Evolutionary conservation across 2,113 vertebrate species (phyloP).

Genomic region (Brevimyrus niger): DNA sequence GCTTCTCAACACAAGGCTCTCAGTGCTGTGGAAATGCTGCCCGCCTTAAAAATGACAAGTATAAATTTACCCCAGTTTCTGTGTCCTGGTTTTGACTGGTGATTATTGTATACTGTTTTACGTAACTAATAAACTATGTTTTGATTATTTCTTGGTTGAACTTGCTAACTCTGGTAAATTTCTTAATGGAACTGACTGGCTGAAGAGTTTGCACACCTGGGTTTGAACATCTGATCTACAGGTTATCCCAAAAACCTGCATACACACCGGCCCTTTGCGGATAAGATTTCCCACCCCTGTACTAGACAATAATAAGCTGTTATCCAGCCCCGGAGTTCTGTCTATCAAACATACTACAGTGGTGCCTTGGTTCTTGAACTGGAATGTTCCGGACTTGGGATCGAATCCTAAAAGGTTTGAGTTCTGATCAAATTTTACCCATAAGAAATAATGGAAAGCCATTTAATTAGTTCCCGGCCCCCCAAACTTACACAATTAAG

Average conservation of each 20-base stretch:
- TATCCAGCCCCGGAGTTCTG: neutral
- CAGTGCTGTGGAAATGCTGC: conserved; percentile 37
- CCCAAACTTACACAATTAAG: no score
- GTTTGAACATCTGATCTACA: no score
- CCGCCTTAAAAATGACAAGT: conserved; percentile 13
- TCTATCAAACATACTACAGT: no score
- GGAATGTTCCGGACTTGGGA: no score
- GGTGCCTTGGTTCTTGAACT: no score
- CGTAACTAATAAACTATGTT: neutral
- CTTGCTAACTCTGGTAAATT: neutral
- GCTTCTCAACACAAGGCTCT: conserved; percentile 24
- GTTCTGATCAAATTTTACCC: no score
- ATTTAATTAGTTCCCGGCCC: no score
- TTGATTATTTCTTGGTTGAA: neutral
- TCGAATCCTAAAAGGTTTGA: no score
- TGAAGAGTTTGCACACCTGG: no score
- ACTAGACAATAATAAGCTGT: neutral
- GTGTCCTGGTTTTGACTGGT: neutral
- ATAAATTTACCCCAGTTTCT: conserved; percentile 3
- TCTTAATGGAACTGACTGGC: neutral
- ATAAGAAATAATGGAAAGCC: no score
- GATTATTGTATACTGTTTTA: neutral
- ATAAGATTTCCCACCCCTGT: neutral
- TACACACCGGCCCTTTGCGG: no score
- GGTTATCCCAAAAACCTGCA: no score